These are phyloP conservation scores for Anoplopoma fimbria DNA, from an alignment of 2,113 vertebrate genomes.

Conservation along the genomic window DNA sequence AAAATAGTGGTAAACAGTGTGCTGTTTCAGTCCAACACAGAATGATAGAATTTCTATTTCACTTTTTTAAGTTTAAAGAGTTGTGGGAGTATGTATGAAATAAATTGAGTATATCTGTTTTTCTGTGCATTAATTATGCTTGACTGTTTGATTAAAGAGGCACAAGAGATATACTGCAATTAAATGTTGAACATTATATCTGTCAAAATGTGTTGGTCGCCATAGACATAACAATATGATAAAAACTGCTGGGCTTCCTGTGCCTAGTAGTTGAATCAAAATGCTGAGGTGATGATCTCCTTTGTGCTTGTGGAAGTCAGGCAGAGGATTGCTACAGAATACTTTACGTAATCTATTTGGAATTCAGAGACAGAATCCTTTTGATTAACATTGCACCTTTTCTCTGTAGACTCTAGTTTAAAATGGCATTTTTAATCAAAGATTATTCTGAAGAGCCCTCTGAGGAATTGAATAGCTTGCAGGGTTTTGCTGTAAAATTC, in stretches of 20 bases:
- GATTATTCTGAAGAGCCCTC: slow-evolving; percentile 58
- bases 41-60: not conserved
- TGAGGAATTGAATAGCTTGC: slow-evolving; percentile 52
- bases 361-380: slow-evolving; percentile 71
- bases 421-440: slow-evolving; percentile 77
- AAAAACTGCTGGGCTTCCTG: slow-evolving; percentile 53
- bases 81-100: not conserved
- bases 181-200: slow-evolving; percentile 39
- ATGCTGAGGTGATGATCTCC: slow-evolving; percentile 67
- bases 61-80: not conserved
- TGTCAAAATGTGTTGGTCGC: slow-evolving; percentile 53
- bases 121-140: slow-evolving; percentile 17
- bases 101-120: not conserved
- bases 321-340: slow-evolving; percentile 65
- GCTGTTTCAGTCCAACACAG: slow-evolving; percentile 5
- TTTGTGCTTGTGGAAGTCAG: slow-evolving; percentile 72
- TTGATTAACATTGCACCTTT: slow-evolving; percentile 77
- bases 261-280: slow-evolving; percentile 52
- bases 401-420: slow-evolving; percentile 58
- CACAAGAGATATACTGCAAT: not conserved
- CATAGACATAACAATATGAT: slow-evolving; percentile 14
- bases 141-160: slow-evolving; percentile 18
- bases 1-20: slow-evolving; percentile 12
- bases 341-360: slow-evolving; percentile 76
- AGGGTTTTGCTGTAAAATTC: slow-evolving; percentile 56